A percentile compares a stretch with the other conserved stretches of the same genome.
Evolutionary conservation across 2,888 invertebrate species (phyloP).

Genomic region (Lamproptera curius): DNA sequence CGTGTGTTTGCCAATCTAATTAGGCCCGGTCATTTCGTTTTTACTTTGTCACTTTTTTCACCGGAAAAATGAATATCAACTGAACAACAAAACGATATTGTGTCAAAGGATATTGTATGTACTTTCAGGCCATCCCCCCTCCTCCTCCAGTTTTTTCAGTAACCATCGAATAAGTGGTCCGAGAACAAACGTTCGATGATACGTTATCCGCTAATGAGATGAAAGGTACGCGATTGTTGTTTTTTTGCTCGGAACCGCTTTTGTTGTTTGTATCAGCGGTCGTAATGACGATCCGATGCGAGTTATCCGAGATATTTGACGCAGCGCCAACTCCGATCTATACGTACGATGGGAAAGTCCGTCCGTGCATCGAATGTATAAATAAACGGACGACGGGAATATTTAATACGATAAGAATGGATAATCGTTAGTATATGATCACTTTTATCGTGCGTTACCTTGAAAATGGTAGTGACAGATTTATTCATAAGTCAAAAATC

Average conservation of each 20-base stretch:
- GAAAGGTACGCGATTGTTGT: constrained; percentile 5
- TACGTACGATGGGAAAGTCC: background rate
- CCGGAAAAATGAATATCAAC: constrained; percentile 56
- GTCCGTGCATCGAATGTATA: background rate
- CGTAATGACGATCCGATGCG: constrained; percentile 1
- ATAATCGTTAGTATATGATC: too few relatives aligned
- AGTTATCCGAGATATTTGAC: background rate
- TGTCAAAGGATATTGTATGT: constrained; percentile 48
- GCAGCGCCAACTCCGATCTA: background rate
- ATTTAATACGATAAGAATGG: too few relatives aligned
- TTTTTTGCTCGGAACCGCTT: background rate
- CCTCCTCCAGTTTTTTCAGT: constrained; percentile 21
- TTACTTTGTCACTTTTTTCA: constrained; percentile 62
- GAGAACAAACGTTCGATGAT: constrained; percentile 24
- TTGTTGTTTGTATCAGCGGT: background rate
- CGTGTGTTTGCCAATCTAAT: constrained; percentile 50
- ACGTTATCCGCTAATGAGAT: constrained; percentile 18
- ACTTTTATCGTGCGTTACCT: too few relatives aligned
- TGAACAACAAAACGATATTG: constrained; percentile 57
- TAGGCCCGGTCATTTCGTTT: constrained; percentile 54
- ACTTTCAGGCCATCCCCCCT: too few relatives aligned
- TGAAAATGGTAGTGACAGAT: too few relatives aligned
- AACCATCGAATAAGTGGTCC: constrained; percentile 28
- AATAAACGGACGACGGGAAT: background rate
- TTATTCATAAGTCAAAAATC: too few relatives aligned